phyloP scores from a whole-genome alignment of 1,140 invertebrate genomes.

The Trichonephila clavipes region DNA sequence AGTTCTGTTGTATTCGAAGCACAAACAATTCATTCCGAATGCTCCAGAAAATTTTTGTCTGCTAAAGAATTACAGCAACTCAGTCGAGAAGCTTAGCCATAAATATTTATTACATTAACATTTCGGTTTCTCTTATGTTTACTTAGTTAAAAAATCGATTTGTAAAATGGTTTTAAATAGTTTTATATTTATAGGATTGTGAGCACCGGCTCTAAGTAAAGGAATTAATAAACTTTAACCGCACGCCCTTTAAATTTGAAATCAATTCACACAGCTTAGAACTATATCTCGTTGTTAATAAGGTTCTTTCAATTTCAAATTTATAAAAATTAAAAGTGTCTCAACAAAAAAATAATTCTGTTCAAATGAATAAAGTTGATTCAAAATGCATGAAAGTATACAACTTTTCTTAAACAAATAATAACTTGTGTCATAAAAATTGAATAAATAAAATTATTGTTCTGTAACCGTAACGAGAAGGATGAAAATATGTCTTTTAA shows the following conservation, averaged over 20 bases:
- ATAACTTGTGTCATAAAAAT: not conserved
- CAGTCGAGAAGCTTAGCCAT: not conserved
- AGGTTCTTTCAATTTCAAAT: not conserved
- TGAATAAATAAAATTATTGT: not conserved
- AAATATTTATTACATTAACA: not conserved
- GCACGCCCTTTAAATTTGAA: slow-evolving; percentile 33
- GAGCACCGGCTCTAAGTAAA: slow-evolving; percentile 15
- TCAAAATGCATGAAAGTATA: not conserved
- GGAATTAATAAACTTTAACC: slow-evolving; percentile 64
- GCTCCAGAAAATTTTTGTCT: not conserved
- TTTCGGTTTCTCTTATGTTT: no score
- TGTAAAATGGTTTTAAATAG: no score
- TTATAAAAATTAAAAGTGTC: not conserved
- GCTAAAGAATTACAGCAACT: not conserved
- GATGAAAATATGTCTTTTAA: slow-evolving; percentile 54
- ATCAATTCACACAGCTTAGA: not conserved
- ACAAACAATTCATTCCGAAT: not conserved
- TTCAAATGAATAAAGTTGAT: not conserved
- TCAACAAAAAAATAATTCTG: not conserved
- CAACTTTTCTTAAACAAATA: not conserved
- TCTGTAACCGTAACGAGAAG: slow-evolving; percentile 41
- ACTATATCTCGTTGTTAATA: no score
- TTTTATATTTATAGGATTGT: not conserved
- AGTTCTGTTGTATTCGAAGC: not conserved
- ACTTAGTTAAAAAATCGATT: no score